Base-by-base conservation (phyloP, 2,113 vertebrate species). In the Meleagris gallopavo region DNA sequence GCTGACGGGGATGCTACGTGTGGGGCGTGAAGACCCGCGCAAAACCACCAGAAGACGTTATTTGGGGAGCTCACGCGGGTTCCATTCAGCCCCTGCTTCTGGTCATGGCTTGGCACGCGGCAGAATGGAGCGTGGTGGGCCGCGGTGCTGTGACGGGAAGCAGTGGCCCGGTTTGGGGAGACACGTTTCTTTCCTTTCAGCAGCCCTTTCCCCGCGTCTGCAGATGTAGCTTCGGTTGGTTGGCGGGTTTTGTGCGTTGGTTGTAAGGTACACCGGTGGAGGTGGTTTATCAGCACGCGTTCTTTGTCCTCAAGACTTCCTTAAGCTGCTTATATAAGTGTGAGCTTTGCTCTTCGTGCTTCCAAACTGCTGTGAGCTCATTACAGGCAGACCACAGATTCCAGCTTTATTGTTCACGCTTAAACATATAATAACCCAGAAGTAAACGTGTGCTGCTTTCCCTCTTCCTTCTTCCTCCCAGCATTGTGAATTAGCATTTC, bases 131-230 rank as follows among this genome's bases (percentile, higher is more conserved):
- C 19, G 52, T 20, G 54, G n/a, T 6, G 19, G n/a, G 2, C 21
- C 8, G 9, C 11, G 55, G 7, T 13, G 8, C 4, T 3, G 3
- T 22, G 43, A 20, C 25, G 5, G 8, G 10, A 22, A 32, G 34
- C 43, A 4, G 8, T n/a, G 41, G 41, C n/a, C 4, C 2, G 48
- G 9, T 15, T 13, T 20, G 48, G 11, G n/a, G 29, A 22, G 9
- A 0, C 7, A 13, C 50, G 7, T 52, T 52, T 29, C 8, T 13
- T 52, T 30, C 18, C 17, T 8, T 14, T 19, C 24, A 1, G 17
- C 2, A 6, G 14, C 3, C 11, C 3, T 5, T 8, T 6, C 30
- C 10, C 2, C 19, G 0, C 2, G 0, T 2, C 4, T 2, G 38
- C 2, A 13, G 10, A 2, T 4, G 25, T 2, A 2, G 46, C 16